Conservation (phyloP, 2,888 invertebrate genomes). For the Phaedon cochleariae region DNA sequence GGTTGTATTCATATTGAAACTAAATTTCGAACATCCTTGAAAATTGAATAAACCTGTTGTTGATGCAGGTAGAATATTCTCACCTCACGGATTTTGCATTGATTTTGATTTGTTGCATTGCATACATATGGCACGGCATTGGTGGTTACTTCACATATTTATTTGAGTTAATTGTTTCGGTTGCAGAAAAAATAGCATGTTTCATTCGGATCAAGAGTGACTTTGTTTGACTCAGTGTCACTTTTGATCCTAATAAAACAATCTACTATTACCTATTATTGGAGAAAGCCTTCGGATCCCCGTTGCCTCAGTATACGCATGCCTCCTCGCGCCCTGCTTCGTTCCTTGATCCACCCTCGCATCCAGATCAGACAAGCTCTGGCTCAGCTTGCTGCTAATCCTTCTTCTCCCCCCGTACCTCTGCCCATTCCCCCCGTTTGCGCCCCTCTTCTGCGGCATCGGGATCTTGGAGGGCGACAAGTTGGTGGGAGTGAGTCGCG, state of each 20-base stretch:
- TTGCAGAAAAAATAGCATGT: too few species aligned
- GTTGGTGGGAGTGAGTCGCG: slow-evolving; percentile 33
- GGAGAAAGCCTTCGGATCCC: slow-evolving; percentile 58
- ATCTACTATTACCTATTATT: slow-evolving; percentile 40
- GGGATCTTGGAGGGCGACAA: slow-evolving; percentile 52
- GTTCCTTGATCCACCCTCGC: slow-evolving; percentile 32
- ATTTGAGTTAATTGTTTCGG: too few species aligned
- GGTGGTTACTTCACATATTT: too few species aligned
- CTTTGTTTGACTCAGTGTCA: too few species aligned
- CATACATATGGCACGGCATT: too few species aligned
- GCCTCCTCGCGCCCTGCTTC: slow-evolving; percentile 49
- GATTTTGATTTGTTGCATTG: too few species aligned
- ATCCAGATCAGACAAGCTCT: slow-evolving; percentile 55
- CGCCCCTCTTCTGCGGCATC: slow-evolving; percentile 43
- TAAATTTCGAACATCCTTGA: too few species aligned
- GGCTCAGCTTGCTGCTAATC: slow-evolving; percentile 53
- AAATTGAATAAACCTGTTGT: too few species aligned
- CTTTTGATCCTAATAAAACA: background rate
- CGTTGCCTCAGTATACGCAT: slow-evolving; percentile 40
- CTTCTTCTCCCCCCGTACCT: slow-evolving; percentile 43
- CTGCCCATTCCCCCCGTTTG: slow-evolving; percentile 53
- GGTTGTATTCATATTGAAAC: too few species aligned
- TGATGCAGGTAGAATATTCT: too few species aligned
- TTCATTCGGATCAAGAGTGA: too few species aligned
- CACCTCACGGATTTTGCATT: too few species aligned